These are phyloP conservation scores for Drosophila infuscata DNA, from an alignment of 2,888 invertebrate species.

Conservation along the genomic window DNA sequence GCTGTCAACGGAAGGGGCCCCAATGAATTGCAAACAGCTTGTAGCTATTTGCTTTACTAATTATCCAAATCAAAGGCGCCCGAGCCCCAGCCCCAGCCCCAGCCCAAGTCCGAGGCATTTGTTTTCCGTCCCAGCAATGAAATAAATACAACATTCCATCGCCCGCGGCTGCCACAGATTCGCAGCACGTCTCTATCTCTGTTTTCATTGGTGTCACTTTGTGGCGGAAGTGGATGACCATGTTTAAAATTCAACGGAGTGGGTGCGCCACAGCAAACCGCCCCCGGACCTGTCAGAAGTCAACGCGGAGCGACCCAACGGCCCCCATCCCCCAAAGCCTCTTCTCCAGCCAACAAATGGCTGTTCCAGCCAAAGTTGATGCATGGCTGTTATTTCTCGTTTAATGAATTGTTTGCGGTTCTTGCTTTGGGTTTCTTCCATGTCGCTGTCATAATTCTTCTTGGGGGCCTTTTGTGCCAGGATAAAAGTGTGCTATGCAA, in stretches of 20 bases:
- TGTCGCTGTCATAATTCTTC: slow-evolving; percentile 50
- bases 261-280: slow-evolving; percentile 8
- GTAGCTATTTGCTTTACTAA: slow-evolving; percentile 83
- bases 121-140: slow-evolving; percentile 64
- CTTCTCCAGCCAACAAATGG: not conserved
- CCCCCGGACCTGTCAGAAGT: slow-evolving; percentile 67
- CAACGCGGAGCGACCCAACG: slow-evolving; percentile 32
- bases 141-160: slow-evolving; percentile 78
- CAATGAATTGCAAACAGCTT: slow-evolving; percentile 77
- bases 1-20: slow-evolving; percentile 51
- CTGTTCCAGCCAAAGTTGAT: slow-evolving; percentile 56
- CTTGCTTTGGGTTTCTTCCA: slow-evolving; percentile 53
- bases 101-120: slow-evolving; percentile 42
- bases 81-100: slow-evolving; percentile 7
- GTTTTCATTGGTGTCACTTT: slow-evolving; percentile 82
- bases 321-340: not conserved
- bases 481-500: slow-evolving; percentile 66
- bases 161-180: slow-evolving; percentile 61
- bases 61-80: slow-evolving; percentile 79
- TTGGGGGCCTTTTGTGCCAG: slow-evolving; percentile 49
- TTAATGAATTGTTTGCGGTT: slow-evolving; percentile 81
- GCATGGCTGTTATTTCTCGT: slow-evolving; percentile 68
- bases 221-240: slow-evolving; percentile 83
- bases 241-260: slow-evolving; percentile 68
- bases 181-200: slow-evolving; percentile 45